Percentiles rank a stretch among this genome's conserved stretches.
Conservation (phyloP, 2,113 vertebrate genomes). For the Coptodon rendalli region DNA sequence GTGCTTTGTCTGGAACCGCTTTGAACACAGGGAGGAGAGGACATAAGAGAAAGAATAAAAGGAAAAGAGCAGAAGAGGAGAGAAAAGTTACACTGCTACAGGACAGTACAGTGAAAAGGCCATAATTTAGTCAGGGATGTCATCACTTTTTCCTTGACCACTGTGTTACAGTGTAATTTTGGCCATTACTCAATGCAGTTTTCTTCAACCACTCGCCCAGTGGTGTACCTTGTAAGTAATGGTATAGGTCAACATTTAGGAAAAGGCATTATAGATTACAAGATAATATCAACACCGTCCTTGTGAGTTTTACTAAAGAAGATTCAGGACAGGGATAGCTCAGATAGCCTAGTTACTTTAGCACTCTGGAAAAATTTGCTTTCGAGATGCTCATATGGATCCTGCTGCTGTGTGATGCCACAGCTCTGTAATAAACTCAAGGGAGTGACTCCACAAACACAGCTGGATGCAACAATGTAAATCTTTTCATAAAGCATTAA, state of each 20-base stretch:
- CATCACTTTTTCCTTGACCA: background rate
- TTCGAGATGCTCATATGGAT: background rate
- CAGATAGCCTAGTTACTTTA: background rate
- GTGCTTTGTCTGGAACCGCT: constrained; percentile 1
- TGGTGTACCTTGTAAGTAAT: background rate
- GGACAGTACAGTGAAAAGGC: background rate
- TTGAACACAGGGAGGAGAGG: constrained; percentile 3
- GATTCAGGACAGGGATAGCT: background rate
- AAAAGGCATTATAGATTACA: fast-evolving
- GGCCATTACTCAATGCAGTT: background rate
- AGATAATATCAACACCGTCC: background rate
- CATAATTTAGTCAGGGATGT: background rate
- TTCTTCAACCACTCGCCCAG: background rate
- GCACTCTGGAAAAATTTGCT: background rate
- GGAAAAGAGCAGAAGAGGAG: background rate
- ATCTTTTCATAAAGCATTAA: background rate
- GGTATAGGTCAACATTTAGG: background rate
- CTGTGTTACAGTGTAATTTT: background rate
- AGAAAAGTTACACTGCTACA: background rate
- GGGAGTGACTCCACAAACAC: background rate
- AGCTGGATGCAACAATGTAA: background rate
- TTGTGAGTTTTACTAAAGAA: background rate
- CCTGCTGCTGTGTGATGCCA: background rate
- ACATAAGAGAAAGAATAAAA: background rate
- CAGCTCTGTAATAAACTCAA: background rate